Percentiles rank a stretch among this genome's conserved stretches.
These are phyloP conservation scores for Sinhomidia bicolor DNA, from an alignment of 2,888 invertebrate species.

Conservation along the genomic window DNA sequence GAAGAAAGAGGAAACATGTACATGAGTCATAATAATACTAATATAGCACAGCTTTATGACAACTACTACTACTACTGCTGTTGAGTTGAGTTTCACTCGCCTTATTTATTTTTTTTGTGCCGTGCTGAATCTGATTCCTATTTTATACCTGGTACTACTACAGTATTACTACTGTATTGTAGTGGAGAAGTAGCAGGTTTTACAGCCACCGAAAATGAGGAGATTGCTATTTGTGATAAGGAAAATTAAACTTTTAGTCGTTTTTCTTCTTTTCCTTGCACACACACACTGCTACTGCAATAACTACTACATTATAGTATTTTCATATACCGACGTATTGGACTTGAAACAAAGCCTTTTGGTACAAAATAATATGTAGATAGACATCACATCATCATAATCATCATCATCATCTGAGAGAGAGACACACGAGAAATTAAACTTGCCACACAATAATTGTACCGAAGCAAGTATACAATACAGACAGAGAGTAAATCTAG, in stretches of 20 bases:
- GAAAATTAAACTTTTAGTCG: slow-evolving; percentile 61
- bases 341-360: slow-evolving; percentile 18
- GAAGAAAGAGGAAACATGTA: too few relatives aligned
- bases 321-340: too few relatives aligned
- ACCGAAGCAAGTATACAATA: too few relatives aligned
- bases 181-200: too few relatives aligned
- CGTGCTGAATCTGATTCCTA: not conserved
- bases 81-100: not conserved
- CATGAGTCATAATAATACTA: not conserved
- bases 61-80: not conserved
- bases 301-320: not conserved
- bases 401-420: not conserved
- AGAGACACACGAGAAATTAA: not conserved
- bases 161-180: too few relatives aligned
- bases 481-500: slow-evolving; percentile 17
- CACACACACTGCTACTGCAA: too few relatives aligned
- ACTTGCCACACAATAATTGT: not conserved
- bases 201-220: not conserved
- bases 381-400: not conserved
- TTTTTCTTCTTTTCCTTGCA: too few relatives aligned
- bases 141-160: slow-evolving; percentile 8
- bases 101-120: not conserved
- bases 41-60: not conserved
- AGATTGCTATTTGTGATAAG: slow-evolving; percentile 63
- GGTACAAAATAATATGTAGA: not conserved